Evolutionary conservation across 2,888 invertebrate genomes (phyloP), one percentile per base, ranked within the genome.

Genomic region (Prenolepis imparis): DNA sequence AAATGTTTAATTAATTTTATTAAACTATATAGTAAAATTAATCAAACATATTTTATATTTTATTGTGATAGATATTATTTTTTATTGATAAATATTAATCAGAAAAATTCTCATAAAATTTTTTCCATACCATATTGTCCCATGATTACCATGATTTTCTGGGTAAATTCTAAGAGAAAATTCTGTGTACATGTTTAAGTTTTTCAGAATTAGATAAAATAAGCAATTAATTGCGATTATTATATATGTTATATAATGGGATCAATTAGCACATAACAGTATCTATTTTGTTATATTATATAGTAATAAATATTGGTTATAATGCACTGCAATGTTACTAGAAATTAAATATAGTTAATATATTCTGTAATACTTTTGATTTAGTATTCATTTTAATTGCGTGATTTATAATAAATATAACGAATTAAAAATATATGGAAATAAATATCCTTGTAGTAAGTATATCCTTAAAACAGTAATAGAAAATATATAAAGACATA

Each of bases 191-290:
- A 68, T 41, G 39, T 39, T 55, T 64, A 11, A 36, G 5, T 48
- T 6, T 15, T 39, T 73, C 36, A 52, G 24, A 66, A 18, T 36
- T 48, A 57, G 3, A 57, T 55, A 41, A n/a, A 72, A 72, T 72
- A 72, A 55, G 28, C 55, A 77, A 72, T 77, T 68, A 70, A 52
- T 39, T 68, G 48, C 52, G 36, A 32, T 66, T 39, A 3, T 77
- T 36, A 41, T n/a, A n/a, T n/a, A n/a, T 66, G 39, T 66, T 41
- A 18, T 24, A 6, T 28, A 72, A 72, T 57, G 70, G 6, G 5
- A 70, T 41, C 55, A n/a, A 55, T 24, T 77, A 6, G 39, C 67
- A 24, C 5, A 32, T 28, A 18, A 52, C 3, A 41, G 1, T 77
- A 70, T 55, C 3, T 77, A 39, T 28, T 77, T 75, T 75, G 24